Evolutionary conservation across 2,888 invertebrate genomes (phyloP).

Genomic region (Eubasilissa splendida): DNA sequence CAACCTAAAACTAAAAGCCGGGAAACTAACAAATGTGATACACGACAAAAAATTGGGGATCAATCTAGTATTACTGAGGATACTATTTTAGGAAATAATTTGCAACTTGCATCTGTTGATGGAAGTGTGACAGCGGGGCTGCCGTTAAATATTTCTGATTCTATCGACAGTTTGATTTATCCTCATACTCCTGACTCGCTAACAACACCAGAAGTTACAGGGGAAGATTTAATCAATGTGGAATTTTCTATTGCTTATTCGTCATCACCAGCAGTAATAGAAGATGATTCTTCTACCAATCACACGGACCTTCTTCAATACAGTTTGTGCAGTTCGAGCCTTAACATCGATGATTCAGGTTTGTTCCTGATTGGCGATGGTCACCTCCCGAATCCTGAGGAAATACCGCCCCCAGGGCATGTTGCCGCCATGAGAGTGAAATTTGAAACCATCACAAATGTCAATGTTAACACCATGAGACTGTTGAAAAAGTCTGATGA

Average conservation of each 20-base stretch:
- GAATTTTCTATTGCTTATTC: constrained; percentile 42
- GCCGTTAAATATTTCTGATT: constrained; percentile 23
- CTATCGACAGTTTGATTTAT: constrained; percentile 24
- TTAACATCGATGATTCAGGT: constrained; percentile 43
- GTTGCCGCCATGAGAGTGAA: constrained; percentile 72
- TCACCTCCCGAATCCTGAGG: constrained; percentile 63
- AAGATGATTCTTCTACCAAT: constrained; percentile 55
- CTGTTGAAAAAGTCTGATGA: constrained; percentile 55
- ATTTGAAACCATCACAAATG: constrained; percentile 69
- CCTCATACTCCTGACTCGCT: constrained; percentile 39
- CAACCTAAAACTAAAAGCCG: constrained; percentile 42
- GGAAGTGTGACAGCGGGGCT: background rate
- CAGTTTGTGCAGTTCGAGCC: constrained; percentile 51
- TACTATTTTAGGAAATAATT: constrained; percentile 22
- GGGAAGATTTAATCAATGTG: constrained; percentile 10
- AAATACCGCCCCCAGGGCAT: constrained; percentile 68
- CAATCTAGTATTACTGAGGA: constrained; percentile 10
- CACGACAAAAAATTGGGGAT: background rate
- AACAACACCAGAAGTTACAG: constrained; percentile 33
- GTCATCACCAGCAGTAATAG: constrained; percentile 44
- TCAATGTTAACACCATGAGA: constrained; percentile 53
- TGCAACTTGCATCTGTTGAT: background rate
- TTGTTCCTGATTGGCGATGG: constrained; percentile 55
- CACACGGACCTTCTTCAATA: constrained; percentile 59
- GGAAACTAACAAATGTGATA: background rate